phyloP scores from a whole-genome alignment of 2,113 vertebrate species.

The Passer domesticus region DNA sequence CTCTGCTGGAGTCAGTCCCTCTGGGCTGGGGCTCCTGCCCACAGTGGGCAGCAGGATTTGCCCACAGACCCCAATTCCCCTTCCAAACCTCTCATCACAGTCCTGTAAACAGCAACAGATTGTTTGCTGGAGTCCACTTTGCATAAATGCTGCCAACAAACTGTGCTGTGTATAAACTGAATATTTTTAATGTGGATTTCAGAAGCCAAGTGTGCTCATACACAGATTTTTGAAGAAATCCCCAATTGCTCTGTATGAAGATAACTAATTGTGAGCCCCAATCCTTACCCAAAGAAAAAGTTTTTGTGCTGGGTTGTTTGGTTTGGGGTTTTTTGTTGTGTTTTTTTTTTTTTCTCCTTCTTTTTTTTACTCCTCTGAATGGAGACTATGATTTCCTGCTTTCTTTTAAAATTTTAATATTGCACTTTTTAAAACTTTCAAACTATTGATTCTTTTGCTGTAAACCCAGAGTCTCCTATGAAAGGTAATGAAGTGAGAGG shows the following conservation, averaged over 20 bases:
- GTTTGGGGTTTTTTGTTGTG: background rate
- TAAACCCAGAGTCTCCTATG: slow-evolving; percentile 56
- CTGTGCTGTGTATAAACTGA: background rate
- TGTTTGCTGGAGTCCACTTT: slow-evolving; percentile 5
- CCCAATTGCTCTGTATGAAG: background rate
- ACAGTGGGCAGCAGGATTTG: background rate
- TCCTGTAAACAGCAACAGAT: background rate
- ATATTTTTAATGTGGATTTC: slow-evolving; percentile 9
- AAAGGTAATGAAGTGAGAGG: slow-evolving; percentile 70
- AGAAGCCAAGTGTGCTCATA: background rate
- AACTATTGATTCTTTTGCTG: slow-evolving; percentile 55
- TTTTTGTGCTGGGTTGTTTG: background rate
- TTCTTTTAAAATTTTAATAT: slow-evolving; percentile 65
- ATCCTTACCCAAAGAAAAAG: background rate
- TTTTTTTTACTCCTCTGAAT: background rate
- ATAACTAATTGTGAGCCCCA: slow-evolving; percentile 3
- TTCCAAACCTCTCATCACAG: background rate
- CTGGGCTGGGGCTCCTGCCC: background rate
- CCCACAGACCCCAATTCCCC: background rate
- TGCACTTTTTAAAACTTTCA: slow-evolving; percentile 60
- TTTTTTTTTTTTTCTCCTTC: too few species aligned
- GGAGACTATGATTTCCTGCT: slow-evolving; percentile 54
- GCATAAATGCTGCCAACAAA: background rate
- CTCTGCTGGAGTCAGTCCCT: background rate
- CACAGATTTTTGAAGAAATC: background rate